A percentile compares a stretch with the other conserved stretches of the same genome.
Evolutionary conservation across 2,113 vertebrate species (phyloP).

Genomic region (Marcusenius ussheri): DNA sequence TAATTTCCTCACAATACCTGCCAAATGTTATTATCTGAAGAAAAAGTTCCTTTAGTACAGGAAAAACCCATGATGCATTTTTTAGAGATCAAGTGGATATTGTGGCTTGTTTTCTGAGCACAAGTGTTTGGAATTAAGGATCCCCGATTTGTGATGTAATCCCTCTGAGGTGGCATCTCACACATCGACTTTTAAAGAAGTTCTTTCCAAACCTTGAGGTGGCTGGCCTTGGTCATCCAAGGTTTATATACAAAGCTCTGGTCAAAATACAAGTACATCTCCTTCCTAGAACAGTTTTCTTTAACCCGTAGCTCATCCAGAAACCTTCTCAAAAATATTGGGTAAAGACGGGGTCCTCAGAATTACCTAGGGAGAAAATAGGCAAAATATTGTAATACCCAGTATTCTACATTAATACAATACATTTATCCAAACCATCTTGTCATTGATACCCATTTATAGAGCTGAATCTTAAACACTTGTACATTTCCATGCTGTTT

Average conservation of each 20-base stretch:
- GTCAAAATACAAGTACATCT: neutral
- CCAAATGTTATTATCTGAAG: conserved; percentile 2
- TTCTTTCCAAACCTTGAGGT: neutral
- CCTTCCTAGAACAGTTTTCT: neutral
- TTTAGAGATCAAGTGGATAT: conserved; percentile 19
- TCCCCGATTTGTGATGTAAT: conserved; percentile 19
- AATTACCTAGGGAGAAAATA: neutral
- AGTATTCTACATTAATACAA: neutral
- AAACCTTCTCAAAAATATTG: neutral
- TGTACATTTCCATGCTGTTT: neutral
- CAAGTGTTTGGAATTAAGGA: conserved; percentile 46
- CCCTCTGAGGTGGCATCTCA: neutral
- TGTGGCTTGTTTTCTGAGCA: conserved; percentile 31
- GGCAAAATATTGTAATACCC: neutral
- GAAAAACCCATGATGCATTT: conserved; percentile 56
- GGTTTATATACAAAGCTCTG: neutral
- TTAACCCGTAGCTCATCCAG: neutral
- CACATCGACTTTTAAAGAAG: neutral
- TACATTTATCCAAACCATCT: neutral
- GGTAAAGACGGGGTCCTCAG: neutral
- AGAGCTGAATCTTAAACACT: neutral
- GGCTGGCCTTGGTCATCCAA: neutral
- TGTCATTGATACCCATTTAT: neutral
- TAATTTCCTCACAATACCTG: neutral
- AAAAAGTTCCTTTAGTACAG: conserved; percentile 43